A percentile compares a stretch with the other conserved stretches of the same genome.
phyloP scores from a whole-genome alignment of 1,140 invertebrate genomes.

The Megalopta genalis region DNA sequence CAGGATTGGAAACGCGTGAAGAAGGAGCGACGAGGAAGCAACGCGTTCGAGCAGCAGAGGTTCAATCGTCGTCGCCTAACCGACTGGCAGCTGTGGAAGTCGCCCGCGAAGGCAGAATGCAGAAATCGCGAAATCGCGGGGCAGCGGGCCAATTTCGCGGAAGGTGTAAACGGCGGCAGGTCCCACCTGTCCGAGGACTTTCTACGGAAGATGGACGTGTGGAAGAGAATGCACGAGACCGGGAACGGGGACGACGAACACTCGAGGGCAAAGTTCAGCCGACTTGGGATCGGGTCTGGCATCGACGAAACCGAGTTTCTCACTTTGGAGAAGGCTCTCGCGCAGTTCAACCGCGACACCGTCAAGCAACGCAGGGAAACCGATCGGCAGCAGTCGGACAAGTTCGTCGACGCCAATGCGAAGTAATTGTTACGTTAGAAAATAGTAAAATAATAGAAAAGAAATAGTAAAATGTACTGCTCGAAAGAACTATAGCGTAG shows the following conservation, averaged over 20 bases:
- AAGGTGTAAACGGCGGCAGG: slow-evolving; percentile 71
- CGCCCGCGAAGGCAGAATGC: slow-evolving; percentile 59
- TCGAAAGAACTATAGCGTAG: too few relatives aligned
- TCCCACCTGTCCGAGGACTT: slow-evolving; percentile 85
- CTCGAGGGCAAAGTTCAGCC: slow-evolving; percentile 7
- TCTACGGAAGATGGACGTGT: slow-evolving; percentile 85
- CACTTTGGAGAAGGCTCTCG: slow-evolving; percentile 65
- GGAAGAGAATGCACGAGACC: slow-evolving; percentile 80
- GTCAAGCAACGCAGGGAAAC: slow-evolving; percentile 83
- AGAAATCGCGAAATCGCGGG: slow-evolving; percentile 24
- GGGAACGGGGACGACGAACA: background rate
- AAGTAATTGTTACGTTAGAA: slow-evolving; percentile 35
- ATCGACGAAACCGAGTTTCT: slow-evolving; percentile 79
- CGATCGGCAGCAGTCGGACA: slow-evolving; percentile 69
- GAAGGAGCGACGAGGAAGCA: slow-evolving; percentile 77
- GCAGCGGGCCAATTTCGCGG: slow-evolving; percentile 9
- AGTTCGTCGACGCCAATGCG: slow-evolving; percentile 47
- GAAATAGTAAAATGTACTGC: too few relatives aligned
- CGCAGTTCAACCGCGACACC: slow-evolving; percentile 69
- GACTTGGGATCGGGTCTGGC: slow-evolving; percentile 34
- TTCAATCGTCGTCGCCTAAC: slow-evolving; percentile 81
- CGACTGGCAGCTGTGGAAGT: slow-evolving; percentile 86
- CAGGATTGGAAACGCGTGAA: slow-evolving; percentile 92
- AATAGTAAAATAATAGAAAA: too few relatives aligned
- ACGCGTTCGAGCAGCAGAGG: slow-evolving; percentile 62